Conservation (phyloP, 2,888 invertebrate genomes). For the Hyposoter dolosus region DNA sequence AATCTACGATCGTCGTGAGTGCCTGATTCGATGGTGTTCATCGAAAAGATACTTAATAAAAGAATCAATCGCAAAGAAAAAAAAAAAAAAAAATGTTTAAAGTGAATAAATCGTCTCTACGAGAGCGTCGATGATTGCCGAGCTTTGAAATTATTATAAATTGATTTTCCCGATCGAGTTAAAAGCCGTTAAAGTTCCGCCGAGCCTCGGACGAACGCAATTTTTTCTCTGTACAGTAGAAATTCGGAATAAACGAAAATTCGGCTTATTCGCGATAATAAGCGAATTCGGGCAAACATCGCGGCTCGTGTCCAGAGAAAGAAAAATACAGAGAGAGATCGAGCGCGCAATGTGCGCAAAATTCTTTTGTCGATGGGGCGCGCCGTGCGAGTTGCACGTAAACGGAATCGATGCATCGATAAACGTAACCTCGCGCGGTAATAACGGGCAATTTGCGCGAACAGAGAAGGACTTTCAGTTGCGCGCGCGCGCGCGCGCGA, state of each 20-base stretch:
- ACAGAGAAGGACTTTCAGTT: constrained; percentile 81
- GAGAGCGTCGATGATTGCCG: constrained; percentile 15
- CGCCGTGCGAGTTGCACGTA: constrained; percentile 63
- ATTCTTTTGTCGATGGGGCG: constrained; percentile 45
- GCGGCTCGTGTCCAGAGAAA: background rate
- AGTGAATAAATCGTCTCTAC: background rate
- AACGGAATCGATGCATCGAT: constrained; percentile 80
- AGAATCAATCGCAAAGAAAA: constrained; percentile 44
- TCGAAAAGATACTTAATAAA: constrained; percentile 25
- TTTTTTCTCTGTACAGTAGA: constrained; percentile 30
- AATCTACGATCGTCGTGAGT: constrained; percentile 70
- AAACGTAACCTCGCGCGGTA: constrained; percentile 81
- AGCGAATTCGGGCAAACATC: constrained; percentile 28
- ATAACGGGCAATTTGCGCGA: constrained; percentile 84
- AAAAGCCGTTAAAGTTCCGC: constrained; percentile 30
- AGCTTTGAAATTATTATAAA: constrained; percentile 13
- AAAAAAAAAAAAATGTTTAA: background rate
- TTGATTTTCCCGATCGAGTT: constrained; percentile 59
- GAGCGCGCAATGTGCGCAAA: constrained; percentile 27
- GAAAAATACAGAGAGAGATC: constrained; percentile 14
- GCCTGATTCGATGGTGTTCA: constrained; percentile 36
- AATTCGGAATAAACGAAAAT: constrained; percentile 4
- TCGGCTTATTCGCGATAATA: constrained; percentile 1
- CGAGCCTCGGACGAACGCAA: constrained; percentile 11
- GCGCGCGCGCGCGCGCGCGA: no score